A percentile compares a stretch with the other conserved stretches of the same genome.
phyloP scores from a whole-genome alignment of 1,140 invertebrate species.

The Drosophila obscura region DNA sequence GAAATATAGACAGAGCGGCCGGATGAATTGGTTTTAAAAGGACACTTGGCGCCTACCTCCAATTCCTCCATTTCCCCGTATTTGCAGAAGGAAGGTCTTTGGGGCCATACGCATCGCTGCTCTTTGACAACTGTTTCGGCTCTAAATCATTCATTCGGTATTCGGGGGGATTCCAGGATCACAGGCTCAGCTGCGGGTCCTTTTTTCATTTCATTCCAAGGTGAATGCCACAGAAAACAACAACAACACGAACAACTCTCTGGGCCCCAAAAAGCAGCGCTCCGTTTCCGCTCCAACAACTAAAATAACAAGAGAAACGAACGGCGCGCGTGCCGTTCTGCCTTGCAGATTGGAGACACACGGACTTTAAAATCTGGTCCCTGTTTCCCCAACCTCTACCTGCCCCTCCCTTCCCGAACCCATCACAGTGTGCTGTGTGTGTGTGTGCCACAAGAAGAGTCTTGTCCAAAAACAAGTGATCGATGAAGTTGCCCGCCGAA shows the following conservation, averaged over 20 bases:
- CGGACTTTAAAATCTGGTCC: conserved; percentile 24
- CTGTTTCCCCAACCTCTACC: conserved; percentile 1
- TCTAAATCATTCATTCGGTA: conserved; percentile 73
- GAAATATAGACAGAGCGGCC: conserved; percentile 20
- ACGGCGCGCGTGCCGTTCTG: conserved; percentile 75
- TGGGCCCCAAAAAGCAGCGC: conserved; percentile 47
- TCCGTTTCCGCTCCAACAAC: conserved; percentile 76
- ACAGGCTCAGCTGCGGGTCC: conserved; percentile 56
- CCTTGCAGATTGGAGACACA: conserved; percentile 9
- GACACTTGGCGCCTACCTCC: conserved; percentile 62
- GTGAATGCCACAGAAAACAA: no score
- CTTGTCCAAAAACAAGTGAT: conserved; percentile 62
- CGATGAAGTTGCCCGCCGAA: conserved; percentile 80
- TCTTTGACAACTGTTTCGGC: conserved; percentile 78
- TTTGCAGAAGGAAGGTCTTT: conserved; percentile 12
- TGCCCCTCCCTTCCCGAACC: conserved; percentile 10
- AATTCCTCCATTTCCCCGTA: neutral
- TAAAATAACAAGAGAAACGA: conserved; percentile 43
- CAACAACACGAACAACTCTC: conserved; percentile 8
- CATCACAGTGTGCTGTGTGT: neutral
- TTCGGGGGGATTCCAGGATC: conserved; percentile 26
- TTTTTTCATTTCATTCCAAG: conserved; percentile 26
- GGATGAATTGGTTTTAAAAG: conserved; percentile 80
- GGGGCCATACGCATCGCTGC: conserved; percentile 72
- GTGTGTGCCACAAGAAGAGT: conserved; percentile 7